Base-by-base conservation (phyloP, 2,888 invertebrate species). In the Sesia apiformis region DNA sequence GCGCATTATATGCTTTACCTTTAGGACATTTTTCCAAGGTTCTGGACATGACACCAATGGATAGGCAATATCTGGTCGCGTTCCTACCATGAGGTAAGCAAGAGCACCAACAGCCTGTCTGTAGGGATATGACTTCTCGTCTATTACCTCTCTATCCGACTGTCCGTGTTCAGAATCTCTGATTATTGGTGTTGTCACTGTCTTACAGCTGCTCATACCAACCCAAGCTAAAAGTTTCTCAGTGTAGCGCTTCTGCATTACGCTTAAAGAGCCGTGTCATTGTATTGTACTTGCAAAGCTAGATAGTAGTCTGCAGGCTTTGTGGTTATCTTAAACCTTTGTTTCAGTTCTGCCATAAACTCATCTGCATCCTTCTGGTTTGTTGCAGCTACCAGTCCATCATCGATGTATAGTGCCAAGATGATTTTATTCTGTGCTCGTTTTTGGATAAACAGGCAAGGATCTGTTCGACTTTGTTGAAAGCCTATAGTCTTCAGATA, bases 51-150 rank as follows among this genome's bases (percentile, higher is more conserved):
- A n/a, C n/a, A 52, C 57, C 46, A 52, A 39, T 3, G 56, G 53
- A 8, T 57, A 57, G 4, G 57, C 52, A 41, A 55, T 55, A 7
- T 59, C 56, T 3, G 57, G 57, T 5, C 59, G 40, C 0, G 57
- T 57, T 4, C 39, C 55, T 1, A 54, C 53, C 53, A 54, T 54
- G n/a, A 58, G 43, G 40, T 58, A 58, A 5, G 54, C 23, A 3
- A 59, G 38, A 42, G 59, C 51, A 38, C 59, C 57, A n/a, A 59
- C 59, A 4, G 51, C 56, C 55, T 59, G 40, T 56, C 57, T 39
- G 40, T 59, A 61, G 2, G 59, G 58, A 42, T 55, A 53, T n/a
- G n/a, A n/a, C n/a, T n/a, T n/a, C 6, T 7, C 23, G 41, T 7
- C 3, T 38, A 40, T 39, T 41, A 8, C 8, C 6, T 52, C 52